Evolutionary conservation across 1,140 invertebrate species (phyloP).

Genomic region (Drosophila lacertosa): DNA sequence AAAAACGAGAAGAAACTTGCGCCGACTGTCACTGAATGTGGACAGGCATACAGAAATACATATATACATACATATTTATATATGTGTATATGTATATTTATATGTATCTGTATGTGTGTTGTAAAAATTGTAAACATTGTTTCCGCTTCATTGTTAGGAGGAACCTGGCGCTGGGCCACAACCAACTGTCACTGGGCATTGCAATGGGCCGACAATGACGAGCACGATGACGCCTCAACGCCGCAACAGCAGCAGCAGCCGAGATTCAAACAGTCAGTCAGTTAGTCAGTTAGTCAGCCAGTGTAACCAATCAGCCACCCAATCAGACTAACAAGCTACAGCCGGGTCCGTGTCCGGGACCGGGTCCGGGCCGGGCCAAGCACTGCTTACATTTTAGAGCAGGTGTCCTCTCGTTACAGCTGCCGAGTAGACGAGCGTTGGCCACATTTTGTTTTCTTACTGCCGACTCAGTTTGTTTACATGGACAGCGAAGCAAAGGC

Average conservation of each 20-base stretch:
- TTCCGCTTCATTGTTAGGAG: constrained; percentile 75
- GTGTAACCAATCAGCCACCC: constrained; percentile 41
- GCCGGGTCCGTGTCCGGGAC: constrained; percentile 1
- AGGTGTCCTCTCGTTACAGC: constrained; percentile 51
- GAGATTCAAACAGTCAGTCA: constrained; percentile 51
- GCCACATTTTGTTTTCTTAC: constrained; percentile 77
- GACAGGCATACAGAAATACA: constrained; percentile 5
- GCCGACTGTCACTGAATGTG: constrained; percentile 36
- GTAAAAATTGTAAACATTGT: constrained; percentile 77
- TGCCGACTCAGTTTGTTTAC: constrained; percentile 71
- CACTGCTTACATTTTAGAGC: constrained; percentile 72
- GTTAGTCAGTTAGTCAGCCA: constrained; percentile 31
- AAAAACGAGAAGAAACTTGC: constrained; percentile 23
- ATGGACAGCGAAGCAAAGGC: constrained; percentile 55
- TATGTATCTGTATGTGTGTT: constrained; percentile 21
- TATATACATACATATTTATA: constrained; percentile 30
- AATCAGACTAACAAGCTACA: constrained; percentile 78
- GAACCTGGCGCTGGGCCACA: constrained; percentile 29
- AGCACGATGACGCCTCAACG: constrained; percentile 57
- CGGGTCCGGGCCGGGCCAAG: constrained; percentile 13
- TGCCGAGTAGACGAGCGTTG: constrained; percentile 28
- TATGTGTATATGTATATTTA: constrained; percentile 37
- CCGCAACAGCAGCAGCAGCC: constrained; percentile 20
- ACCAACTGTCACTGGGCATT: constrained; percentile 49
- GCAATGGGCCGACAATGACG: constrained; percentile 53